Evolutionary conservation across 2,888 invertebrate genomes (phyloP), one percentile per base, ranked within the genome.

Genomic region (Tineola bisselliella): DNA sequence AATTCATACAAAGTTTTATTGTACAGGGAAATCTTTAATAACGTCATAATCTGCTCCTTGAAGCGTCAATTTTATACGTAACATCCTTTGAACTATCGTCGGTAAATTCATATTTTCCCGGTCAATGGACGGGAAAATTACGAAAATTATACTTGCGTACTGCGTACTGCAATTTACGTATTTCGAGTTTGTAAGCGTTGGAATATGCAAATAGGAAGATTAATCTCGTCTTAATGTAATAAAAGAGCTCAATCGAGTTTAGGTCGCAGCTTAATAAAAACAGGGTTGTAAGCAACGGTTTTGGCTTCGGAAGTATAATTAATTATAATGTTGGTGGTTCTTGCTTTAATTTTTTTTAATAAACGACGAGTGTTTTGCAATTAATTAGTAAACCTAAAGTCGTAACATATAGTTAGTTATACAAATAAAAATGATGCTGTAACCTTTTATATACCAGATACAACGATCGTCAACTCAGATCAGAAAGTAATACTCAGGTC

Each of bases 101-200:
- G n/a, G 56, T 56, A 66, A 65, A 73, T 75, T 58, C 58, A 58
- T 76, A 77, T 79, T 79, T 79, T 79, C 79, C 61, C 67, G 74
- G 65, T 69, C 79, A 77, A 70, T 76, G 79, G 65, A 72, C 70
- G 73, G 71, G 74, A 79, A 81, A 78, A 78, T 73, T 70, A 70
- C 70, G 74, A 79, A 81, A 78, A 78, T 73, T 70, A 70, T 70
- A 67, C 66, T 69, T 58, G 66, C 69, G 68, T 56, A 56, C 56
- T 58, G 58, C 58, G 58, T 58, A 19, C 13, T 58, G 58, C 58
- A 58, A 58, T 58, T 33, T 58, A 31, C 33, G 15, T 58, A 31
- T 33, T 33, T 19, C 3, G 30, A n/a, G 56, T 56, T 11, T 48
- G 48, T 48, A 13, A 13, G 48, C 54, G 54, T 25, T 25, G 25